Percentiles rank a stretch among this genome's conserved stretches.
phyloP scores from a whole-genome alignment of 1,140 invertebrate genomes.

The Zaprionus nigranus region DNA sequence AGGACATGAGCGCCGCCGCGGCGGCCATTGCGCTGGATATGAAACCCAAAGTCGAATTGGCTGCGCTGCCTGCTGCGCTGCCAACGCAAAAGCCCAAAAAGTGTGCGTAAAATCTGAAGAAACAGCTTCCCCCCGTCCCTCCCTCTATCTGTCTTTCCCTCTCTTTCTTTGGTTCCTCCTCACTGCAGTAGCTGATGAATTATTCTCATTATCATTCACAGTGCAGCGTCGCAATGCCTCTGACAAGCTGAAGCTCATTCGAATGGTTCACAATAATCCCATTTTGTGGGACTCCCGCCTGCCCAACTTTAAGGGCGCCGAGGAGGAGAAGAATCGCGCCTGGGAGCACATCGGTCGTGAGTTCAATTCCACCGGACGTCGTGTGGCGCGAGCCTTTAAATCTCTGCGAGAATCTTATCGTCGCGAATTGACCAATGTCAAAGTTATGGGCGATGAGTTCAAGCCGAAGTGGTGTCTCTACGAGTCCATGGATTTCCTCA shows the following conservation, averaged over 20 bases:
- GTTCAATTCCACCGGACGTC: slow-evolving; percentile 80
- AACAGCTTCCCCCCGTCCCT: background rate
- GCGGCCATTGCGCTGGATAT: slow-evolving; percentile 73
- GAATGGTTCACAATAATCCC: slow-evolving; percentile 83
- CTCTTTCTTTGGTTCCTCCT: background rate
- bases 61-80: slow-evolving; percentile 9
- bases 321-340: slow-evolving; percentile 82
- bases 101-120: slow-evolving; percentile 58
- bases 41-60: slow-evolving; percentile 65
- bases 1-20: slow-evolving; percentile 72
- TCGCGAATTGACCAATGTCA: slow-evolving; percentile 77
- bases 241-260: slow-evolving; percentile 80
- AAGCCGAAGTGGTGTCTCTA: slow-evolving; percentile 82
- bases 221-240: slow-evolving; percentile 81
- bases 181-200: background rate
- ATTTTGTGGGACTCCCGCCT: slow-evolving; percentile 81
- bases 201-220: slow-evolving; percentile 32
- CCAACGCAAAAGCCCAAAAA: slow-evolving; percentile 77
- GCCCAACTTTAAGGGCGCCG: slow-evolving; percentile 84
- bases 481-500: slow-evolving; percentile 79
- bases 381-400: slow-evolving; percentile 79
- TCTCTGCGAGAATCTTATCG: slow-evolving; percentile 82
- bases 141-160: background rate
- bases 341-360: slow-evolving; percentile 80
- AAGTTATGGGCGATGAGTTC: slow-evolving; percentile 79